Evolutionary conservation across 2,888 invertebrate species (phyloP).

Genomic region (Leucoptera coffeella): DNA sequence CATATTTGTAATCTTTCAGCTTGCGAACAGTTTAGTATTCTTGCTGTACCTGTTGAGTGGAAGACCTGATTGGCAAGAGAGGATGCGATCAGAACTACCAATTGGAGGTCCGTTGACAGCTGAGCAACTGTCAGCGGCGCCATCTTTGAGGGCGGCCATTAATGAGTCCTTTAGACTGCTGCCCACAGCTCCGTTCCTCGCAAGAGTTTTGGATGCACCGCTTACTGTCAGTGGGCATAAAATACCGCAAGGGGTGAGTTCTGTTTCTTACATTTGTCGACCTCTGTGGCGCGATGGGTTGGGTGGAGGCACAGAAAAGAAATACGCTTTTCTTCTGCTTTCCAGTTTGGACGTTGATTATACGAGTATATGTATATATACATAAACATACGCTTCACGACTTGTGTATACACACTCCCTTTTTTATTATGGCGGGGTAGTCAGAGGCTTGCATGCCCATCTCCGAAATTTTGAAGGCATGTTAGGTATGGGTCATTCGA

Average conservation of each 20-base stretch:
- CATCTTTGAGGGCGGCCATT: slow-evolving; percentile 73
- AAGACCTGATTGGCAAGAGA: slow-evolving; percentile 59
- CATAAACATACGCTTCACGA: too few species aligned
- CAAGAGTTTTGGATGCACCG: slow-evolving; percentile 68
- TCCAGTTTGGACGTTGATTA: too few species aligned
- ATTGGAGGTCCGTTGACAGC: slow-evolving; percentile 49
- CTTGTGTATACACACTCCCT: too few species aligned
- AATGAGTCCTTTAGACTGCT: slow-evolving; percentile 68
- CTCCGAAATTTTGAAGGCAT: too few species aligned
- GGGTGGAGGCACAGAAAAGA: too few species aligned
- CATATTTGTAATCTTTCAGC: slow-evolving; percentile 26
- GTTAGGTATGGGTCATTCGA: too few species aligned
- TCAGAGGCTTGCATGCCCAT: too few species aligned
- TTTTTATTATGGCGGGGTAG: too few species aligned
- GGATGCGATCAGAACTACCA: slow-evolving; percentile 61
- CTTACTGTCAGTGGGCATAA: slow-evolving; percentile 64
- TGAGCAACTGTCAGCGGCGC: slow-evolving; percentile 57
- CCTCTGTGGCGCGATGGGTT: too few species aligned
- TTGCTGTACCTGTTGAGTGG: slow-evolving; percentile 68
- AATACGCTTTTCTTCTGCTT: too few species aligned
- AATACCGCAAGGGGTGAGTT: slow-evolving; percentile 64
- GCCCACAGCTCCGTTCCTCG: slow-evolving; percentile 75
- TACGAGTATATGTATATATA: too few species aligned
- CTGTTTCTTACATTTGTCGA: too few species aligned
- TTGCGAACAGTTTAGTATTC: slow-evolving; percentile 76